Evolutionary conservation across 1,140 invertebrate genomes (phyloP), one percentile per base, ranked within the genome.

Genomic region (Pachyrhynchus sulphureomaculatus): DNA sequence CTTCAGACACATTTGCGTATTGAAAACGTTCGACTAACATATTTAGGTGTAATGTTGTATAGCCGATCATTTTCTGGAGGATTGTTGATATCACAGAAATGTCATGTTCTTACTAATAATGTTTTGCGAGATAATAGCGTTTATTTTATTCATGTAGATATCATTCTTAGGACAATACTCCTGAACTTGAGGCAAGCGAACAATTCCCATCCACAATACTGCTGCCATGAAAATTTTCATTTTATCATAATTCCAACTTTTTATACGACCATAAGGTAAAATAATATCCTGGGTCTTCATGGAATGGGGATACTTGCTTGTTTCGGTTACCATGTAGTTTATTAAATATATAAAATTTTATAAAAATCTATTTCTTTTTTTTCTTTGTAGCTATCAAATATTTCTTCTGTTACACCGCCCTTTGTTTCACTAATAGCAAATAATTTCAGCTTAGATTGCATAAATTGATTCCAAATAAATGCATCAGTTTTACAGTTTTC

Each of bases 301-400:
- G 6, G n/a, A 37, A n/a, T n/a, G n/a, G 2, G 34, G 10, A 18
- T 61, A 65, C 17, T 13, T 34, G 42, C 61, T 65, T 17, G 51
- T 65, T 65, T 65, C 49, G 17, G 36, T 17, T 34, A 65, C 63
- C 49, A 60, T 61, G 8, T 61, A 57, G n/a, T 53, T 44, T 24
- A 65, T 34, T 4, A 64, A 21, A 12, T 47, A 39, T 13, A 39
- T 8, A 39, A 32, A 32, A 6, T 32, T 32, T n/a, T n/a, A n/a
- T n/a, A n/a, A n/a, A n/a, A n/a, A n/a, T n/a, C n/a, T n/a, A n/a
- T n/a, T 32, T 32, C 29, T 32, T 32, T 32, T 32, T 12, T 32
- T 32, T 32, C 29, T 32, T 32, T 32, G 5, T 32, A 6, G 29
- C 12, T 32, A 4, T 6, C 5, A 32, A 32, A 4, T 32, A 32